Conservation (phyloP, 1,140 invertebrate genomes). For the Tenebrio molitor region DNA sequence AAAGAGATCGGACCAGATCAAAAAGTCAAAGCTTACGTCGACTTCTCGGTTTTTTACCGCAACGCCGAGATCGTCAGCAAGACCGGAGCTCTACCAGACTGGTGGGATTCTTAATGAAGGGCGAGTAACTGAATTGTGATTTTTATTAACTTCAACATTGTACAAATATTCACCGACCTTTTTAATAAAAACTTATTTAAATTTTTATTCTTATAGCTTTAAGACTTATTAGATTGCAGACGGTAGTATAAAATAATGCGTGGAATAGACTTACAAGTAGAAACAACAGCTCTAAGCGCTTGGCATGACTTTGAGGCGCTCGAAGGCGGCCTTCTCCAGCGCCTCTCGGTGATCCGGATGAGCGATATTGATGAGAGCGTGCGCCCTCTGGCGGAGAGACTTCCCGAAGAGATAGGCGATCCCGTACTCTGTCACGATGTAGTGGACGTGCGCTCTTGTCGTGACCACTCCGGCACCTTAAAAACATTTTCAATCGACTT, state of each 20-base stretch:
- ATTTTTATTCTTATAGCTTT: conserved; percentile 19
- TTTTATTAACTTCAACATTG: conserved; percentile 41
- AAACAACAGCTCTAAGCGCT: conserved; percentile 13
- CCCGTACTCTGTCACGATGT: conserved; percentile 94
- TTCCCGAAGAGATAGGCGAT: conserved; percentile 94
- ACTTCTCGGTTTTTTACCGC: conserved; percentile 86
- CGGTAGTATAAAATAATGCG: conserved; percentile 13
- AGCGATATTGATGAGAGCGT: conserved; percentile 90
- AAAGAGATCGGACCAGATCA: conserved; percentile 58
- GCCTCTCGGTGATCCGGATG: conserved; percentile 90
- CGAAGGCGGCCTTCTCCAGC: conserved; percentile 90
- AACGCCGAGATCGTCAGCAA: conserved; percentile 70
- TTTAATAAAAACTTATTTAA: conserved; percentile 39
- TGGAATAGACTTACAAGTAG: background rate
- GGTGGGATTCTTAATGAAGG: conserved; percentile 51
- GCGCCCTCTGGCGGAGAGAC: conserved; percentile 87
- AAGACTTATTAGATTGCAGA: background rate
- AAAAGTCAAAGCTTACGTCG: conserved; percentile 84
- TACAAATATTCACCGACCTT: conserved; percentile 34
- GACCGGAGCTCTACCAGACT: conserved; percentile 58
- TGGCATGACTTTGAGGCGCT: conserved; percentile 91
- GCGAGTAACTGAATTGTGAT: conserved; percentile 1
- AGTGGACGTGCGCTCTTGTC: conserved; percentile 91
- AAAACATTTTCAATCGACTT: conserved; percentile 1
- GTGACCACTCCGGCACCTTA: conserved; percentile 95